Evolutionary conservation across 64 coral and sea anemone species (phyloP).

Genomic region (Porites australiensis): DNA sequence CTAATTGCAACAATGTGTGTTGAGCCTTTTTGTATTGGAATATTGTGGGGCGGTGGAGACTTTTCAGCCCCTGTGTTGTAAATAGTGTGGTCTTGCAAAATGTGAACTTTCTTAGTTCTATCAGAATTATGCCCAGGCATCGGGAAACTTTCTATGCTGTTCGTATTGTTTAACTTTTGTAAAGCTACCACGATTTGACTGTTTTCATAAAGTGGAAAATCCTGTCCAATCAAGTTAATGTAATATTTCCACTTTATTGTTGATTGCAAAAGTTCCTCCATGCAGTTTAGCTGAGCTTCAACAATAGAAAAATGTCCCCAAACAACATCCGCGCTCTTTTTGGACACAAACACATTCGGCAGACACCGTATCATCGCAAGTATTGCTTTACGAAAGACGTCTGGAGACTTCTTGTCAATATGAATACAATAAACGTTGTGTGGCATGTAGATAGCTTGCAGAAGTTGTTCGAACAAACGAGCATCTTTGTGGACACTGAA

Average conservation of each 20-base stretch:
- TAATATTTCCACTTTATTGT: background rate
- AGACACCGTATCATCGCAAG: conserved; percentile 29
- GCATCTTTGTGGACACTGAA: conserved; percentile 24
- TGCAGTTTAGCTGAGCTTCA: conserved; percentile 32
- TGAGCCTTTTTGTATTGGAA: conserved; percentile 6
- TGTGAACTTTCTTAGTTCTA: background rate
- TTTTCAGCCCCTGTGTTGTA: background rate
- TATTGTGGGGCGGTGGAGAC: conserved; percentile 24
- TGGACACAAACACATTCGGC: conserved; percentile 49
- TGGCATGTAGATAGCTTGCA: conserved; percentile 50
- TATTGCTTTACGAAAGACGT: background rate
- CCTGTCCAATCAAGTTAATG: conserved; percentile 35
- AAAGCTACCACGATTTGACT: conserved; percentile 31
- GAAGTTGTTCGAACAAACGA: conserved; percentile 14
- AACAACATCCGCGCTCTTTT: background rate
- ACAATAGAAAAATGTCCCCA: conserved; percentile 52
- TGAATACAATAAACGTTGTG: conserved; percentile 63
- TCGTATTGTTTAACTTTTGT: conserved; percentile 31
- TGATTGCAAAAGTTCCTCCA: conserved; percentile 27
- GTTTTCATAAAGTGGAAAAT: conserved; percentile 58
- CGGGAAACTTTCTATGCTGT: conserved; percentile 20
- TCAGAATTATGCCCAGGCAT: background rate
- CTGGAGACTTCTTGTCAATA: conserved; percentile 32
- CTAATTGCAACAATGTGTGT: conserved; percentile 13
- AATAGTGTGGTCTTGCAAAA: background rate